Conservation (phyloP, 1,140 invertebrate genomes). For the Drosophila melanica region DNA sequence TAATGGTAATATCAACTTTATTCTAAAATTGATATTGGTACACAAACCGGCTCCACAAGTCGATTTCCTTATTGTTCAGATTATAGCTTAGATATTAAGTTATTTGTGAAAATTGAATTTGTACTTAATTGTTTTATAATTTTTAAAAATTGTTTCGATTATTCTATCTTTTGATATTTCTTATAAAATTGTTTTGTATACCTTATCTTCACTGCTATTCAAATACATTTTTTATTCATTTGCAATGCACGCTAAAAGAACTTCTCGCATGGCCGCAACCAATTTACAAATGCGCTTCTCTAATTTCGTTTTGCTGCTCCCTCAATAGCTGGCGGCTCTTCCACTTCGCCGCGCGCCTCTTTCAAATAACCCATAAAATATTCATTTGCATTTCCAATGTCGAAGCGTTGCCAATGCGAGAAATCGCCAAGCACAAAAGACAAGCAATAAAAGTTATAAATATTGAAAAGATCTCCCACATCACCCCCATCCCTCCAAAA, state of each 20-base stretch:
- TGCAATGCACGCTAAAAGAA: neutral
- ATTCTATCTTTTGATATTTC: too few species aligned
- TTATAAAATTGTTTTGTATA: too few species aligned
- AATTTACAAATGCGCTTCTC: constrained; percentile 19
- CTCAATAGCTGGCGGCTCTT: constrained; percentile 1
- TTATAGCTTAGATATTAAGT: too few species aligned
- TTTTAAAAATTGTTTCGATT: too few species aligned
- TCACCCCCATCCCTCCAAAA: neutral
- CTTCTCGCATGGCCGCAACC: constrained; percentile 37
- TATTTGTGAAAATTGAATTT: too few species aligned
- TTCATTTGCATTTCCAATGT: constrained; percentile 49
- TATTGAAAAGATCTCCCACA: constrained; percentile 32
- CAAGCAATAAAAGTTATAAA: constrained; percentile 57
- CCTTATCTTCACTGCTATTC: too few species aligned
- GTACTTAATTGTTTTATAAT: too few species aligned
- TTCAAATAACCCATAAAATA: constrained; percentile 12
- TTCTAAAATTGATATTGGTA: too few species aligned
- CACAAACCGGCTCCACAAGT: too few species aligned
- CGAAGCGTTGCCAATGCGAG: constrained; percentile 33
- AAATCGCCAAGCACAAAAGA: constrained; percentile 46
- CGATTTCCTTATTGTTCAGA: too few species aligned
- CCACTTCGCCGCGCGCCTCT: neutral
- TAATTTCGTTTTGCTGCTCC: constrained; percentile 29
- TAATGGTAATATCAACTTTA: too few species aligned
- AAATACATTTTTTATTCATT: too few species aligned